Percentiles rank a stretch among this genome's conserved stretches.
These are phyloP conservation scores for Coelinius sp. DNA, from an alignment of 2,888 invertebrate species.

Conservation along the genomic window DNA sequence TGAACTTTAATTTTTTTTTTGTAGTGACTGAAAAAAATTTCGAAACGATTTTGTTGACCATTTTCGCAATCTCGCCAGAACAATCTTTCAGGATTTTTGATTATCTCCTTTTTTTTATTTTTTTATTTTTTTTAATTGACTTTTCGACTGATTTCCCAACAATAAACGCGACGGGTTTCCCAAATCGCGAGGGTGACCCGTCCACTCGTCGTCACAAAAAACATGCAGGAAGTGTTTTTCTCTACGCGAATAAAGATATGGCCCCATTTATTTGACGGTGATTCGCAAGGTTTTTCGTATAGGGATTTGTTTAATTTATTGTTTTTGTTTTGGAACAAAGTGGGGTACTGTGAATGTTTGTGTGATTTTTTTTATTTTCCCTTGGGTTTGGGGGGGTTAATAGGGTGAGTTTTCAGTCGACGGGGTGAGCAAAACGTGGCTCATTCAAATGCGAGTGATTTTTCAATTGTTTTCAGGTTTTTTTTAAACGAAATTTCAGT, in stretches of 20 bases:
- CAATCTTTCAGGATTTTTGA: constrained; percentile 30
- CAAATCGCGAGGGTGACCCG: constrained; percentile 59
- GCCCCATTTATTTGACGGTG: constrained; percentile 28
- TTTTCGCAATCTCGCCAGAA: constrained; percentile 42
- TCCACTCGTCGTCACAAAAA: constrained; percentile 60
- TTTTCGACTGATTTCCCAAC: constrained; percentile 32
- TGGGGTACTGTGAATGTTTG: constrained; percentile 28
- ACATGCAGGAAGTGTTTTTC: constrained; percentile 68
- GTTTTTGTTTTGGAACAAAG: constrained; percentile 30
- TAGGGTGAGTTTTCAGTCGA: constrained; percentile 48
- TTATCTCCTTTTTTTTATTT: constrained; percentile 35
- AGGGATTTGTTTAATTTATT: constrained; percentile 42
- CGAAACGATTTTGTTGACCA: neutral
- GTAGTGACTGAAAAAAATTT: neutral
- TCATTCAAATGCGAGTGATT: constrained; percentile 52
- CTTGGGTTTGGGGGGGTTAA: constrained; percentile 36
- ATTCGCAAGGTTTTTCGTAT: constrained; percentile 49
- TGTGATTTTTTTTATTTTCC: constrained; percentile 36
- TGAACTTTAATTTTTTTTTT: neutral
- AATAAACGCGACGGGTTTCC: constrained; percentile 45
- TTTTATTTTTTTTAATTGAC: constrained; percentile 26
- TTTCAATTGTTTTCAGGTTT: constrained; percentile 22
- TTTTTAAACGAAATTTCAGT: constrained; percentile 1
- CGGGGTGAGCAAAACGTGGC: constrained; percentile 55
- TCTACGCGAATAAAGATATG: constrained; percentile 44